Percentiles rank a stretch among this genome's conserved stretches.
These are phyloP conservation scores for Meiosimyza platycephala DNA, from an alignment of 2,888 invertebrate genomes.

Conservation along the genomic window DNA sequence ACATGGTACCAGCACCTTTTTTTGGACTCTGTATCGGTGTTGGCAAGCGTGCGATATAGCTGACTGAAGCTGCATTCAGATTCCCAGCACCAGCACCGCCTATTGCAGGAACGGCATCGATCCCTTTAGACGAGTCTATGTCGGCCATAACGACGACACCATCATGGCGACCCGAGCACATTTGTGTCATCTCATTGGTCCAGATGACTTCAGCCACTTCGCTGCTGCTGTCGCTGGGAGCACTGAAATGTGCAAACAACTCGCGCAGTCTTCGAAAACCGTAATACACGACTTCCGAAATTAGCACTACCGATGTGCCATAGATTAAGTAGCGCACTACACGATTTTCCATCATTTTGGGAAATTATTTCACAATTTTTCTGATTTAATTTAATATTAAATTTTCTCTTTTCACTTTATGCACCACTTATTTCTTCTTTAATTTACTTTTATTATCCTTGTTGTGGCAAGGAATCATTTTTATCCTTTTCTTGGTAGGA, in stretches of 20 bases:
- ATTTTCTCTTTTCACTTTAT: background rate
- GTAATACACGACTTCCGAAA: slow-evolving; percentile 44
- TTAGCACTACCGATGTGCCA: slow-evolving; percentile 38
- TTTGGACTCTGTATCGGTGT: slow-evolving; percentile 11
- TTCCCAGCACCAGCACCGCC: background rate
- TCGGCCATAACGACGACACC: background rate
- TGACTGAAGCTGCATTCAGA: background rate
- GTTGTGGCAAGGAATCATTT: background rate
- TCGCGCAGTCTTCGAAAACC: slow-evolving; percentile 38
- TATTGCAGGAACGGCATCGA: background rate
- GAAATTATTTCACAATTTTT: background rate
- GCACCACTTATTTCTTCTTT: background rate
- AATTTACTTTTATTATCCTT: background rate
- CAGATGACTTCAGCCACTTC: slow-evolving; percentile 47
- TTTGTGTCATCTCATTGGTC: slow-evolving; percentile 49
- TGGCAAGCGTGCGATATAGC: slow-evolving; percentile 35
- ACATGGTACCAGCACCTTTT: background rate
- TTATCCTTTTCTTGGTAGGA: background rate
- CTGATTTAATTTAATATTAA: too few species aligned
- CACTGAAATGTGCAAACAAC: background rate
- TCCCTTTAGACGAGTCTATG: background rate
- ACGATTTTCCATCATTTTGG: slow-evolving; percentile 38
- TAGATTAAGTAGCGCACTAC: slow-evolving; percentile 42
- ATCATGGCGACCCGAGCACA: slow-evolving; percentile 40
- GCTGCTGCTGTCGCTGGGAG: slow-evolving; percentile 6